Percentiles rank a stretch among this genome's conserved stretches.
These are phyloP conservation scores for Plebejus anna DNA, from an alignment of 2,888 invertebrate genomes.

Conservation along the genomic window DNA sequence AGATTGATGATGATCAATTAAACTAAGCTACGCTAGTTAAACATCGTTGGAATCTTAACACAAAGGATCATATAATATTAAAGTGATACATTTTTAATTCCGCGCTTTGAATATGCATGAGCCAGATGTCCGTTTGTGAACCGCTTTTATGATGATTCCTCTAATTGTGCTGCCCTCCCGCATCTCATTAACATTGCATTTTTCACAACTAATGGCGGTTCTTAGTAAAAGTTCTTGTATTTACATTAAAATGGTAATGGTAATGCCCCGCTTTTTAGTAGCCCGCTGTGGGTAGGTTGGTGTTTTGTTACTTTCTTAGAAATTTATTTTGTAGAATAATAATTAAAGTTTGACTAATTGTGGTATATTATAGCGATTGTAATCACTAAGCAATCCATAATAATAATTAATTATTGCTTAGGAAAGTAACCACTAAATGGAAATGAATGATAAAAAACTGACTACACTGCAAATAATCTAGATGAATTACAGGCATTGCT, in stretches of 20 bases:
- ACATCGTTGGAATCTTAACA: not conserved
- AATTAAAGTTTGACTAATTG: too few species aligned
- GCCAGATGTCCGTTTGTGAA: conserved; percentile 23
- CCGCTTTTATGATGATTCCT: conserved; percentile 24
- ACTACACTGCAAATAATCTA: not conserved
- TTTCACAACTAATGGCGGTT: conserved; percentile 15
- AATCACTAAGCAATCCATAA: too few species aligned
- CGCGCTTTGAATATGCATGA: conserved; percentile 21
- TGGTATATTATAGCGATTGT: too few species aligned
- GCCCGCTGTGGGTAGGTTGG: not conserved
- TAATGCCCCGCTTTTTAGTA: not conserved
- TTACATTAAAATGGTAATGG: conserved; percentile 16
- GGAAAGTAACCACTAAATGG: not conserved
- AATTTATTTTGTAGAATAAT: not conserved
- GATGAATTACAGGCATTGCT: not conserved
- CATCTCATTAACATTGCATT: conserved; percentile 27
- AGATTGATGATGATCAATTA: too few species aligned
- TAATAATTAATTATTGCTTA: not conserved
- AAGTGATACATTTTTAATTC: conserved; percentile 24
- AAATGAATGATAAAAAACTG: not conserved
- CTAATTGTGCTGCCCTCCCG: conserved; percentile 23
- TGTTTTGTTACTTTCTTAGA: not conserved
- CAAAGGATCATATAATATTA: conserved; percentile 19
- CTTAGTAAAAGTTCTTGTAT: conserved; percentile 17
- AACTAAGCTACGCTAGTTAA: not conserved